Base-by-base conservation (phyloP, 2,113 vertebrate species). In the Gracilinanus agilis region DNA sequence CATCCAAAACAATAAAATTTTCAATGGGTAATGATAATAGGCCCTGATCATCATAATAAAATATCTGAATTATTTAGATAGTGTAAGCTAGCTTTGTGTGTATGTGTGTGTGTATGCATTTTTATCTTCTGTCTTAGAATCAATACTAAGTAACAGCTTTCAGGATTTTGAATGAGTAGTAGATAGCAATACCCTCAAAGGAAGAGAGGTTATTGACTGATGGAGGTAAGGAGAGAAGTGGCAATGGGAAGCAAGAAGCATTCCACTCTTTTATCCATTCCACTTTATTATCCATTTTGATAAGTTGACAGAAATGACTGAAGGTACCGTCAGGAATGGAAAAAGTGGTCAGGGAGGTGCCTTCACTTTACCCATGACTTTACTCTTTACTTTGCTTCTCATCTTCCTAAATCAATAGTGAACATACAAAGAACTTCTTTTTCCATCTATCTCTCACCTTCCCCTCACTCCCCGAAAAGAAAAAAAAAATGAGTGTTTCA, bases 351-450 rank as follows among this genome's bases (percentile, higher is more conserved):
- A 40, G 19, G 12, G 67, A 40, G 34, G 5, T 16, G n/a, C 16
- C 67, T 75, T 16, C n/a, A n/a, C 19, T 75, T 75, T 67, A 67
- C 12, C 3, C 61, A 67, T 34, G 3, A 40, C 83, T 12, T 49
- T 34, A 19, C 44, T 44, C 88, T 44, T 44, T 44, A 24, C 44
- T 89, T 19, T 92, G 75, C 10, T 53, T 88, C 97, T 94, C 92
- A 97, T 29, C 58, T 29, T 61, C 58, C 27, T 49, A 49, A 49
- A 49, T 49, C 49, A 49, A 49, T 49, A 34, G 34, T 27, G 29
- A 61, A 61, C 11, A 67, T 27, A 61, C 58, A n/a, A 75, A 75
- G 61, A 75, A 75, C 29, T 75, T 75, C 19, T 75, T 7, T n/a
- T n/a, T 13, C 29, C 34, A n/a, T 7, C 67, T n/a, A n/a, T n/a